phyloP scores from a whole-genome alignment of 2,888 invertebrate genomes.

The Synanthedon myopaeformis region DNA sequence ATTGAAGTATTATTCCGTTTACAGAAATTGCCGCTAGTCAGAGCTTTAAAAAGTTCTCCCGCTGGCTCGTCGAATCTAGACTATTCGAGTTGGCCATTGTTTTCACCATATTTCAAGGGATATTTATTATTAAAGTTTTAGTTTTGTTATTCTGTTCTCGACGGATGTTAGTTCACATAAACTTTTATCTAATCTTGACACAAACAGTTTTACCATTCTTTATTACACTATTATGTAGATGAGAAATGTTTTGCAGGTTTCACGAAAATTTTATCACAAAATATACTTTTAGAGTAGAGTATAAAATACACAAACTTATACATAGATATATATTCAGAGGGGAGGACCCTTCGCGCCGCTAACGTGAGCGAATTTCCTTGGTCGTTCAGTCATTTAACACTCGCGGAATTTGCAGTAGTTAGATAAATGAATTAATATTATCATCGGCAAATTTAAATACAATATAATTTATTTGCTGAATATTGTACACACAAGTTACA shows the following conservation, averaged over 20 bases:
- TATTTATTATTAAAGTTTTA: constrained; percentile 31
- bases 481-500: no score
- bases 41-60: constrained; percentile 28
- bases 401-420: no score
- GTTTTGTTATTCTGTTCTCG: constrained; percentile 7
- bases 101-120: constrained; percentile 29
- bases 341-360: no score
- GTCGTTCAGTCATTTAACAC: no score
- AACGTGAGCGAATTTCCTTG: no score
- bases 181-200: neutral
- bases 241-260: neutral
- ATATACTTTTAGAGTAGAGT: neutral
- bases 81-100: constrained; percentile 29
- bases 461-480: no score
- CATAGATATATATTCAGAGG: no score
- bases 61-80: constrained; percentile 21
- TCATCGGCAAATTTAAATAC: no score
- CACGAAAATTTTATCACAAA: neutral
- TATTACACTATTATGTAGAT: neutral
- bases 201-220: neutral
- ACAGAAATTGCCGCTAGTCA: constrained; percentile 33
- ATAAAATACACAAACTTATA: neutral
- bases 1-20: constrained; percentile 29
- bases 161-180: neutral
- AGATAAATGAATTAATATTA: no score